These are phyloP conservation scores for Crossocerus cetratus DNA, from an alignment of 2,888 invertebrate species.

Conservation along the genomic window DNA sequence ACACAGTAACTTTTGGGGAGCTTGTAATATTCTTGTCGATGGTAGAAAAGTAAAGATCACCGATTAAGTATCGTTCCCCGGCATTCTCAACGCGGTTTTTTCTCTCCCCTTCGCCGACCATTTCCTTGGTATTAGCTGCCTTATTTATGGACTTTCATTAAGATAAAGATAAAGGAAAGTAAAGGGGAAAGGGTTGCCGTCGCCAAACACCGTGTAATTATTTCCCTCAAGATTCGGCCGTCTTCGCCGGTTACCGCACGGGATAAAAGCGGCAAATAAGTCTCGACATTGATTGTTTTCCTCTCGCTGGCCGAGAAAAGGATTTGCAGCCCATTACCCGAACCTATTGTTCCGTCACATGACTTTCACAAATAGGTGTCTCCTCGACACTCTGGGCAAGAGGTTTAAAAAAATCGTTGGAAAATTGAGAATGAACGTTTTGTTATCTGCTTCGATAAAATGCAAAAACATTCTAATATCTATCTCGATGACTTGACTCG, in stretches of 20 bases:
- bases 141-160: constrained; percentile 77
- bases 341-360: too few relatives aligned
- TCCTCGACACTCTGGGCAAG: too few relatives aligned
- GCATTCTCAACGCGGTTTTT: constrained; percentile 61
- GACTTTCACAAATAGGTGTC: too few relatives aligned
- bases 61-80: constrained; percentile 42
- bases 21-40: constrained; percentile 14
- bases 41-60: constrained; percentile 43
- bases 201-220: constrained; percentile 74
- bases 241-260: constrained; percentile 63
- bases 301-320: constrained; percentile 21
- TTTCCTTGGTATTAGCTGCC: constrained; percentile 74
- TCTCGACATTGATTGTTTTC: constrained; percentile 72
- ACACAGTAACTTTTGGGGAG: too few relatives aligned
- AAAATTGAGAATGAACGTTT: too few relatives aligned
- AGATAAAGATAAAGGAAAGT: constrained; percentile 75
- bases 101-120: constrained; percentile 56
- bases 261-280: constrained; percentile 75
- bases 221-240: constrained; percentile 64
- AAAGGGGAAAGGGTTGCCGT: constrained; percentile 69
- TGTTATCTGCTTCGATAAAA: too few relatives aligned
- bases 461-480: too few relatives aligned
- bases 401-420: too few relatives aligned
- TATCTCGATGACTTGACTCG: too few relatives aligned
- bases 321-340: constrained; percentile 2